Conservation (phyloP, 2,797 vertebrate species). For the Myotis planiceps region DNA sequence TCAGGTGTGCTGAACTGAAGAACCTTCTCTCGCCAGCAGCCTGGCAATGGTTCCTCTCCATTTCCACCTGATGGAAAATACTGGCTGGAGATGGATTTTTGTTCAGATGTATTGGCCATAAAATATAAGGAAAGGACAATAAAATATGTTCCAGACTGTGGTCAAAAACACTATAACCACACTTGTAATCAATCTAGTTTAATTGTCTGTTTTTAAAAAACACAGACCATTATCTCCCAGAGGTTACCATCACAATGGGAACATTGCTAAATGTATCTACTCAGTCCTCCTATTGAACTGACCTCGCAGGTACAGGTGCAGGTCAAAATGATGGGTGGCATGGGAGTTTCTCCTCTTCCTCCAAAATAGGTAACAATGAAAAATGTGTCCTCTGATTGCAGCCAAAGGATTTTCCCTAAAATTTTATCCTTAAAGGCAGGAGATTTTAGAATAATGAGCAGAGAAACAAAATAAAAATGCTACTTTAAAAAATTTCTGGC, state of each 20-base stretch:
- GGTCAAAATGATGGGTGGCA: accelerated
- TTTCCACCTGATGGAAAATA: constrained; percentile 42
- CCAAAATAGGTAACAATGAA: neutral
- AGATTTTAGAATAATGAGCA: neutral
- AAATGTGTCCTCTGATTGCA: neutral
- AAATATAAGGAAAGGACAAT: neutral
- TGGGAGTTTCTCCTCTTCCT: neutral
- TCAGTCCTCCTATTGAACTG: neutral
- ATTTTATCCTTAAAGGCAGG: neutral
- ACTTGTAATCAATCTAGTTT: neutral
- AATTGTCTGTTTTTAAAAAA: neutral
- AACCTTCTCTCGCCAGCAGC: neutral
- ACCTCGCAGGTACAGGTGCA: neutral
- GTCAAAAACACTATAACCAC: neutral
- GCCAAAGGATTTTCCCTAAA: neutral
- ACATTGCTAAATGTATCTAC: neutral
- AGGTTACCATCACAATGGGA: neutral
- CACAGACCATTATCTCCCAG: neutral
- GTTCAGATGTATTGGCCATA: neutral
- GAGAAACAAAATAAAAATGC: neutral
- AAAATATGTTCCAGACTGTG: neutral
- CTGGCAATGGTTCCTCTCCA: neutral
- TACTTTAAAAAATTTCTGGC: neutral
- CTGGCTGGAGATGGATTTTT: neutral
- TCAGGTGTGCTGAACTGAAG: constrained; percentile 50